These are phyloP conservation scores for Eupeodes luniger DNA, from an alignment of 2,888 invertebrate genomes.

Conservation along the genomic window DNA sequence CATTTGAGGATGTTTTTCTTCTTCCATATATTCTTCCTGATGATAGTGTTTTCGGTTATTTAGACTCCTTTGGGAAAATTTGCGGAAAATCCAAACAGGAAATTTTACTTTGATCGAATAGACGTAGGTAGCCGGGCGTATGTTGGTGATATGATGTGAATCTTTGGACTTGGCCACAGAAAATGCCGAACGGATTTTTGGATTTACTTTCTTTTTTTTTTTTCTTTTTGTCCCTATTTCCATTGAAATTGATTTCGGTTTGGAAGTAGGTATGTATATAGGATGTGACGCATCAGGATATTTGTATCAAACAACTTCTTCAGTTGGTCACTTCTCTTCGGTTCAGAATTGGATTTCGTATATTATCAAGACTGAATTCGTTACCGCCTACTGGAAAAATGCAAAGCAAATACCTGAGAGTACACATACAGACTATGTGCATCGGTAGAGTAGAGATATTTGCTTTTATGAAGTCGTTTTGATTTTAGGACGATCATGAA, in stretches of 20 bases:
- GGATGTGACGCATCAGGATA: constrained; percentile 6
- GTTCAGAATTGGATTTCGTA: neutral
- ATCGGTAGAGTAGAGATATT: neutral
- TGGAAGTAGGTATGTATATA: neutral
- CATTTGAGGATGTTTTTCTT: constrained; percentile 47
- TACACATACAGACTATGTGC: neutral
- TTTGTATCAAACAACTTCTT: constrained; percentile 4
- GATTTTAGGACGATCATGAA: neutral
- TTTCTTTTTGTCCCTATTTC: neutral
- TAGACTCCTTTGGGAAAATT: constrained; percentile 69
- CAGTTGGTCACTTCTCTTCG: constrained; percentile 3
- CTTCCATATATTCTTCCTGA: constrained; percentile 29
- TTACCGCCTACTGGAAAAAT: constrained; percentile 16
- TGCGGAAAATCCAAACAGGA: constrained; percentile 74
- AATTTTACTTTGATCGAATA: constrained; percentile 72
- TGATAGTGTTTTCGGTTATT: constrained; percentile 64
- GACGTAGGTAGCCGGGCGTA: neutral
- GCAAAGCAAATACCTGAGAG: neutral
- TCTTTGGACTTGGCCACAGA: constrained; percentile 49
- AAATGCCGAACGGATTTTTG: constrained; percentile 54
- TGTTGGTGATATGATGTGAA: constrained; percentile 6
- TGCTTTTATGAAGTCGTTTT: neutral
- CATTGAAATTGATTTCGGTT: constrained; percentile 51
- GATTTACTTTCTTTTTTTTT: constrained; percentile 12
- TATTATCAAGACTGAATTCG: constrained; percentile 16